Conservation (phyloP, 2,888 invertebrate species). For the Camptogramma bilineatum region DNA sequence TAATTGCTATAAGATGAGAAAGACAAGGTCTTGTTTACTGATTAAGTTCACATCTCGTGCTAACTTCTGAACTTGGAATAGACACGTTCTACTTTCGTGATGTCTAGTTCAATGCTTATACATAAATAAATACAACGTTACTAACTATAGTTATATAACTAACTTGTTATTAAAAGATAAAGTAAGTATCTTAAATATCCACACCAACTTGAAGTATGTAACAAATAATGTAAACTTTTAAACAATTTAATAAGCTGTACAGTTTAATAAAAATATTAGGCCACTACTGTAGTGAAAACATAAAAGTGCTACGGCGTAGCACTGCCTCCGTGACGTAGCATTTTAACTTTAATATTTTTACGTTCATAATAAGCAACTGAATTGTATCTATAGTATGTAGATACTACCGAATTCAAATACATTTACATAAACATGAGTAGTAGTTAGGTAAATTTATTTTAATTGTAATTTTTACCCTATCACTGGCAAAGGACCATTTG, state of each 20-base stretch:
- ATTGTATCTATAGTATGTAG: not conserved
- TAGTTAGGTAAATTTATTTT: too few species aligned
- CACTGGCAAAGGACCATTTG: too few species aligned
- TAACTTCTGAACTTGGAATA: slow-evolving; percentile 32
- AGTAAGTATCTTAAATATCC: too few species aligned
- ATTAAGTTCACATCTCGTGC: slow-evolving; percentile 38
- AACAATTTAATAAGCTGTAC: not conserved
- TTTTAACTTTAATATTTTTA: too few species aligned
- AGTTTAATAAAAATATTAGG: not conserved
- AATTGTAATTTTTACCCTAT: too few species aligned
- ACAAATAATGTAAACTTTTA: too few species aligned
- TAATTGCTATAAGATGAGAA: slow-evolving; percentile 36
- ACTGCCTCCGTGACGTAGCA: not conserved
- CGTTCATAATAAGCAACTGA: not conserved
- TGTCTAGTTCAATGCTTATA: not conserved
- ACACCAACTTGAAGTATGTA: too few species aligned
- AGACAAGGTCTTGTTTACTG: slow-evolving; percentile 42
- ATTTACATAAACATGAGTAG: too few species aligned
- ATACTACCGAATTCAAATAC: too few species aligned
- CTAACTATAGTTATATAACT: too few species aligned
- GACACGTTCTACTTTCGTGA: slow-evolving; percentile 1
- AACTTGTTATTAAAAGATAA: too few species aligned
- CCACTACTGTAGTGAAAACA: not conserved
- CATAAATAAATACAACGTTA: too few species aligned
- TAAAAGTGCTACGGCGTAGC: slow-evolving; percentile 1